These are phyloP conservation scores for Bombyx mandarina DNA, from an alignment of 1,140 invertebrate species.

Conservation along the genomic window DNA sequence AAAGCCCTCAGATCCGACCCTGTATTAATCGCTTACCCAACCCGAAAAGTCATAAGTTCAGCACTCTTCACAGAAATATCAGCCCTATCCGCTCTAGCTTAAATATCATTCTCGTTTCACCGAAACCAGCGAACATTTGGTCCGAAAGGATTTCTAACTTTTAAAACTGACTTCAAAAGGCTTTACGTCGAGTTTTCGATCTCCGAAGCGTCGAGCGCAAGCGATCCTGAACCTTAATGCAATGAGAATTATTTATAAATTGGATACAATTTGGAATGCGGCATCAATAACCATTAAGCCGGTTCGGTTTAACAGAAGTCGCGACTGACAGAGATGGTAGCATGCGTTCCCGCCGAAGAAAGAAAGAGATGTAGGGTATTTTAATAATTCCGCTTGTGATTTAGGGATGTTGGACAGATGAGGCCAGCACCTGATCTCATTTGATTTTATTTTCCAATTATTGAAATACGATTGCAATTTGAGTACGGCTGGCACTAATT, in stretches of 20 bases:
- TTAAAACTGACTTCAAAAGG: constrained; percentile 58
- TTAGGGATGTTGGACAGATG: constrained; percentile 48
- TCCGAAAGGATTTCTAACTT: constrained; percentile 52
- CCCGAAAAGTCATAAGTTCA: constrained; percentile 36
- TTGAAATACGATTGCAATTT: constrained; percentile 4
- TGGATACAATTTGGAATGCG: constrained; percentile 9
- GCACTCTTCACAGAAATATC: constrained; percentile 27
- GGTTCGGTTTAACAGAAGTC: constrained; percentile 48
- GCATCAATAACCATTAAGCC: constrained; percentile 62
- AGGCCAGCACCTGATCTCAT: constrained; percentile 49
- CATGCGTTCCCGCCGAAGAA: constrained; percentile 21
- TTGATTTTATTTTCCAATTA: constrained; percentile 65
- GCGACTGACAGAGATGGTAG: constrained; percentile 25
- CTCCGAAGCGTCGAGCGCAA: constrained; percentile 13
- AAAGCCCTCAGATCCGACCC: constrained; percentile 61
- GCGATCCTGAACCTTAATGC: constrained; percentile 26
- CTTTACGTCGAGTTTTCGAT: constrained; percentile 47
- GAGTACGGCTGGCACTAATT: no score
- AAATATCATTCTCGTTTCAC: constrained; percentile 18
- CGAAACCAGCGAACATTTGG: constrained; percentile 13
- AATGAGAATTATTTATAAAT: constrained; percentile 22
- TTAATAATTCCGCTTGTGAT: constrained; percentile 25
- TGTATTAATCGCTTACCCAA: constrained; percentile 46
- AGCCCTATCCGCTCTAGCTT: constrained; percentile 28
- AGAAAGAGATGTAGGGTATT: constrained; percentile 32